A percentile compares a stretch with the other conserved stretches of the same genome.
phyloP scores from a whole-genome alignment of 1,140 invertebrate genomes.

The Andrena cerasifolii region DNA sequence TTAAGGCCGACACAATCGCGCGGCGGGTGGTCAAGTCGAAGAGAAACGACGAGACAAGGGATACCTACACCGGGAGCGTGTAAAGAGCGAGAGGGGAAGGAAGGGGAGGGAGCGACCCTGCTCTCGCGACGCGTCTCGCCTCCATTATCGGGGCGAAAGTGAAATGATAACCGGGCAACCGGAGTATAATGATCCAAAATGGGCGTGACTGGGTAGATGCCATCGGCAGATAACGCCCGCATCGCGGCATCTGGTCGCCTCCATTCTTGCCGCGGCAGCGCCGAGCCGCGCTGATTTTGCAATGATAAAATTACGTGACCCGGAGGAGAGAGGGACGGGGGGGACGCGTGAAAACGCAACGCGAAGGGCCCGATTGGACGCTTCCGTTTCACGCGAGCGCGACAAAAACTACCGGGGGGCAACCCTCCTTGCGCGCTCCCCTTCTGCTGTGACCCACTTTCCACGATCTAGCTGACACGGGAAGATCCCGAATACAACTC shows the following conservation, averaged over 20 bases:
- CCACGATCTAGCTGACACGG: background rate
- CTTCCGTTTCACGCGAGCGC: background rate
- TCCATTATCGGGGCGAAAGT: slow-evolving; percentile 68
- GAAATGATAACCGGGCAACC: slow-evolving; percentile 72
- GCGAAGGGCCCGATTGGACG: background rate
- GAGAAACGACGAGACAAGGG: slow-evolving; percentile 13
- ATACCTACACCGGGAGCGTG: background rate
- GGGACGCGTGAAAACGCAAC: slow-evolving; percentile 22
- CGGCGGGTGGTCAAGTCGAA: slow-evolving; percentile 66
- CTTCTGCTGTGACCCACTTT: slow-evolving; percentile 25
- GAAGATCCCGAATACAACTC: too few species aligned
- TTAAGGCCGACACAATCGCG: slow-evolving; percentile 71
- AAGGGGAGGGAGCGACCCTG: background rate
- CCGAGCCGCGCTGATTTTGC: slow-evolving; percentile 50
- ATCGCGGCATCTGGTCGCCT: slow-evolving; percentile 61
- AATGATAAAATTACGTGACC: slow-evolving; percentile 52
- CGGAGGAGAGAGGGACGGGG: slow-evolving; percentile 5
- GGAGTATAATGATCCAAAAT: slow-evolving; percentile 71
- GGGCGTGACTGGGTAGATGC: slow-evolving; percentile 61
- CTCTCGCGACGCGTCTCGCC: slow-evolving; percentile 31
- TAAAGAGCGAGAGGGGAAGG: background rate
- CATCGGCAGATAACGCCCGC: slow-evolving; percentile 62
- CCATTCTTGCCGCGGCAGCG: slow-evolving; percentile 43
- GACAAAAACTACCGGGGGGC: slow-evolving; percentile 1
- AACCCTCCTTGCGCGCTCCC: background rate